Evolutionary conservation across 2,797 vertebrate genomes (phyloP), one percentile per base, ranked within the genome.

Genomic region (Lutra lutra): DNA sequence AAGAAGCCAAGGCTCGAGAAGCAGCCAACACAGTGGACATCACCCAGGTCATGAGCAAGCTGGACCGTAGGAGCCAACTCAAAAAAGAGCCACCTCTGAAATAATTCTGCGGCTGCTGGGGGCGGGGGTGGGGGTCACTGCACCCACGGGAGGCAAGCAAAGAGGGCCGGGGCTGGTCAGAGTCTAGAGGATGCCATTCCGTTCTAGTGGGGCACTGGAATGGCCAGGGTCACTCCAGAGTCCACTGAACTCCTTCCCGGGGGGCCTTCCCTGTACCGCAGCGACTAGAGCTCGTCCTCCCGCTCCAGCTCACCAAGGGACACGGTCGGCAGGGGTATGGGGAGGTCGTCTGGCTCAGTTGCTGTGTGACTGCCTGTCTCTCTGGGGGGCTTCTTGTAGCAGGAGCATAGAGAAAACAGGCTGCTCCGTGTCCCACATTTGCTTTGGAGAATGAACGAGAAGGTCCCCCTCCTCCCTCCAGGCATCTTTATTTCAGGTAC

Each of bases 21-120:
- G 99, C 99, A 0, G 99, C 99, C 96, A 98, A 97, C 1, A 99
- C 99, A 0, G 99, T 99, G 96, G 99, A 99, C 98, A 99, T 99
- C 98, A 99, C 99, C 10, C 99, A 99, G 99, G 99, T 99, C 99
- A 99, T 99, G 99, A 99, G 99, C 99, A 99, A 99, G 99, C 99
- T 99, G 98, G 99, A 99, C 98, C 99, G 98, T 92, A 98, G 99
- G 90, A 98, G 98, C 98, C 99, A 98, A 95, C 98, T 98, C 80
- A 98, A 64, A 70, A 98, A 96, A 94, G 98, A 98, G 92, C 97
- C 94, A 20, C 98, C 98, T 97, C 96, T 98, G 92, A 98, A 98
- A 97, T 99, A 98, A 97, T 93, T 51, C 92, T 66, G 17, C 66
- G 7, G 0, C 29, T n/a, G 40, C 21, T 0, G 27, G 77, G 62